A percentile compares a stretch with the other conserved stretches of the same genome.
These are phyloP conservation scores for Euthynnus affinis DNA, from an alignment of 2,797 vertebrate genomes.

Conservation along the genomic window DNA sequence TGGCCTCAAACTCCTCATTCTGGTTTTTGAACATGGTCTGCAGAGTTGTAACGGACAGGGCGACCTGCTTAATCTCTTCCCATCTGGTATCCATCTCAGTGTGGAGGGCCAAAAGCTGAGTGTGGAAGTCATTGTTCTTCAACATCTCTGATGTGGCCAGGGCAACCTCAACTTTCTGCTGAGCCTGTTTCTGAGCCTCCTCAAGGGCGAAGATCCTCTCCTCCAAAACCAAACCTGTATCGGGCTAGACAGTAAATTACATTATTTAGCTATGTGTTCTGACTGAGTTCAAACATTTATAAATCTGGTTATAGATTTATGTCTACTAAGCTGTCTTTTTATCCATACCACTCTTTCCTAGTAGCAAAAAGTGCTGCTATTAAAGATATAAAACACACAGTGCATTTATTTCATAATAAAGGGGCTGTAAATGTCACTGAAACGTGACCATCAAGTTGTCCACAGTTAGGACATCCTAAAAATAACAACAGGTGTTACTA, in stretches of 20 bases:
- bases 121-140: slow-evolving; percentile 3
- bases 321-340: not conserved
- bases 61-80: slow-evolving; percentile 29
- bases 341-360: not conserved
- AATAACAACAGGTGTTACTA: slow-evolving; percentile 9
- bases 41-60: slow-evolving; percentile 24
- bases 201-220: slow-evolving; percentile 43
- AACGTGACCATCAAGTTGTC: not conserved
- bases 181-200: slow-evolving; percentile 36
- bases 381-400: not conserved
- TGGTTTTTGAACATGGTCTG: slow-evolving; percentile 37
- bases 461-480: not conserved
- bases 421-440: not conserved
- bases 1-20: slow-evolving; percentile 24
- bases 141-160: slow-evolving; percentile 25
- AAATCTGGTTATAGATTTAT: not conserved
- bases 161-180: slow-evolving; percentile 19
- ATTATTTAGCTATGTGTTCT: slow-evolving; percentile 1
- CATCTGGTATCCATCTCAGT: slow-evolving; percentile 15
- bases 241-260: slow-evolving; percentile 1
- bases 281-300: not conserved
- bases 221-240: not conserved
- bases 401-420: not conserved
- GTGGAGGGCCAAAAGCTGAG: not conserved
- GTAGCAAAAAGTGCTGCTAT: not conserved